A percentile compares a stretch with the other conserved stretches of the same genome.
phyloP scores from a whole-genome alignment of 1,140 invertebrate species.

The Sesamia nonagrioides region DNA sequence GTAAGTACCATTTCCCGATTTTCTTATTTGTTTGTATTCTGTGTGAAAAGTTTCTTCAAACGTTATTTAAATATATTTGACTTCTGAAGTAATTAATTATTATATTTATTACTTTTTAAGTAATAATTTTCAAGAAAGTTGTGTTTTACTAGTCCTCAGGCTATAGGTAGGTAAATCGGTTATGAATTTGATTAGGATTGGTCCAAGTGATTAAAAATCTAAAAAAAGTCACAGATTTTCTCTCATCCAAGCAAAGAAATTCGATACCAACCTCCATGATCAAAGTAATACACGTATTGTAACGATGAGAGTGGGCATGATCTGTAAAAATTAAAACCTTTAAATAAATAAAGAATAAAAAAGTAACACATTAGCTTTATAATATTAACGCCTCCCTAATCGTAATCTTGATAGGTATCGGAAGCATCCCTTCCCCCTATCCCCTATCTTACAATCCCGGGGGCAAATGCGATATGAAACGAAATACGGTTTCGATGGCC shows the following conservation, averaged over 20 bases:
- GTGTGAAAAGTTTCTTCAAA: slow-evolving; percentile 7
- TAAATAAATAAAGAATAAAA: too few relatives aligned
- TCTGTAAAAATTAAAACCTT: too few relatives aligned
- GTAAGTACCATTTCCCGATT: slow-evolving; percentile 19
- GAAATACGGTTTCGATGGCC: slow-evolving; percentile 54
- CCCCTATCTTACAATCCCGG: slow-evolving; percentile 38
- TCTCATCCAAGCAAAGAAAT: too few relatives aligned
- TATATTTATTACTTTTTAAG: slow-evolving; percentile 9
- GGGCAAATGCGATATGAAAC: slow-evolving; percentile 59
- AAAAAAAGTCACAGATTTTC: too few relatives aligned
- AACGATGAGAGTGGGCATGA: too few relatives aligned
- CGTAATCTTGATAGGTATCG: slow-evolving; percentile 58
- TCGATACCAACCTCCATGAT: too few relatives aligned
- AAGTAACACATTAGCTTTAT: not conserved
- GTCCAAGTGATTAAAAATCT: too few relatives aligned
- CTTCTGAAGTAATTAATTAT: slow-evolving; percentile 14
- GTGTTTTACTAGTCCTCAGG: not conserved
- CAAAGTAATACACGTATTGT: too few relatives aligned
- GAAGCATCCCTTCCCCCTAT: slow-evolving; percentile 5
- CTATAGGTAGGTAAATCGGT: not conserved
- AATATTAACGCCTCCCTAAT: slow-evolving; percentile 57
- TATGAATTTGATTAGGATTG: slow-evolving; percentile 2
- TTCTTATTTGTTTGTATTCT: slow-evolving; percentile 12
- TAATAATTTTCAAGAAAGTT: slow-evolving; percentile 19
- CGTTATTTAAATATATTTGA: slow-evolving; percentile 10